Conservation (phyloP, 2,888 invertebrate species). For the Xestia ashworthii region DNA sequence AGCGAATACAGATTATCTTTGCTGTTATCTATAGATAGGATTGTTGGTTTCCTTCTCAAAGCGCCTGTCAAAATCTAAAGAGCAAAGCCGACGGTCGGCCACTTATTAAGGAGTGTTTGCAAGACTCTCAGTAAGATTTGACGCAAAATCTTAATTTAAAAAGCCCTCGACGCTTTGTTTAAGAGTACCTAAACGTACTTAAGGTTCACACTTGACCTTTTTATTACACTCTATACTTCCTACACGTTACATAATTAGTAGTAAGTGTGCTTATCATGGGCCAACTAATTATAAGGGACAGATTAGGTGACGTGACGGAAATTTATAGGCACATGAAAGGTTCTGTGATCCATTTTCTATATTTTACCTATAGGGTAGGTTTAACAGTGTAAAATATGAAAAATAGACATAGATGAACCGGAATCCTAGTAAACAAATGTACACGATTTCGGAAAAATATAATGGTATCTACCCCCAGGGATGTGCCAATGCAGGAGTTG, state of each 20-base stretch:
- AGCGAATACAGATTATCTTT: background rate
- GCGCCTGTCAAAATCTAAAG: slow-evolving; percentile 7
- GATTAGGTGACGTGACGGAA: background rate
- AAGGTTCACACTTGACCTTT: background rate
- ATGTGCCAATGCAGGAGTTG: no score
- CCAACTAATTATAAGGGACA: background rate
- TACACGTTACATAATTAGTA: slow-evolving; percentile 16
- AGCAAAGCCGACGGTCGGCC: background rate
- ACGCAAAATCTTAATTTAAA: slow-evolving; percentile 27
- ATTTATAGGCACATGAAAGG: background rate
- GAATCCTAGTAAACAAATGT: no score
- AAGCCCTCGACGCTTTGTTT: slow-evolving; percentile 13
- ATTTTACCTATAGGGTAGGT: background rate
- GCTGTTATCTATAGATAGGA: background rate
- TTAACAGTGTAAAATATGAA: background rate
- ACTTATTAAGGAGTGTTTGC: slow-evolving; percentile 20
- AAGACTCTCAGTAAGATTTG: slow-evolving; percentile 14
- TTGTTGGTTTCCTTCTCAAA: background rate
- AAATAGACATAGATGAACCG: background rate
- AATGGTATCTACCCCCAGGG: no score
- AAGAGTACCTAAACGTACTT: slow-evolving; percentile 1
- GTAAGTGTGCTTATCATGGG: background rate
- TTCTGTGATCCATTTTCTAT: background rate
- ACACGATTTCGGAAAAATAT: no score
- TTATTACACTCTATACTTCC: background rate